Conservation (phyloP, 2,113 vertebrate genomes). For the Ceyx cyanopectus region DNA sequence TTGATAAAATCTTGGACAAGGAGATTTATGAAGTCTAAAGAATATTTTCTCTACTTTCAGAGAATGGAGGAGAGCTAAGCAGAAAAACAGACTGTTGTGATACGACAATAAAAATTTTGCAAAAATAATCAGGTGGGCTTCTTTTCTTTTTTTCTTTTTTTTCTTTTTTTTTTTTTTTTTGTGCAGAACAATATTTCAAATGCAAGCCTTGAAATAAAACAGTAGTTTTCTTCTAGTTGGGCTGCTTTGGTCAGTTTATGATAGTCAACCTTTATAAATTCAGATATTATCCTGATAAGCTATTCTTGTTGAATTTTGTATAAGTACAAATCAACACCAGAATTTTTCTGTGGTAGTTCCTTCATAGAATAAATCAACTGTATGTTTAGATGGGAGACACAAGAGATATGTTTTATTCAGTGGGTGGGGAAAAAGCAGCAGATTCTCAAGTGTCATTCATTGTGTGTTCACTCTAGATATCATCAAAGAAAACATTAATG, state of each 20-base stretch:
- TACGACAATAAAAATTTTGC: background rate
- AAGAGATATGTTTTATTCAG: background rate
- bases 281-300: background rate
- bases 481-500: background rate
- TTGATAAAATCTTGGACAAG: background rate
- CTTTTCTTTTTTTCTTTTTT: background rate
- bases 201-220: background rate
- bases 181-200: background rate
- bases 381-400: background rate
- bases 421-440: background rate
- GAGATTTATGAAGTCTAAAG: background rate
- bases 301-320: background rate
- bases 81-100: background rate
- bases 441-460: background rate
- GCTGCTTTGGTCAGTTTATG: background rate
- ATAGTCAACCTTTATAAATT: background rate
- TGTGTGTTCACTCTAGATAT: background rate
- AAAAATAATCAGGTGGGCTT: background rate
- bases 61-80: background rate
- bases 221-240: background rate
- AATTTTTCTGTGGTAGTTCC: background rate
- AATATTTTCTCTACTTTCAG: background rate
- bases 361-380: background rate
- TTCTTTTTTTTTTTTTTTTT: background rate
- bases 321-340: background rate